Base-by-base conservation (phyloP, 2,113 vertebrate genomes). In the Pholis gunnellus region DNA sequence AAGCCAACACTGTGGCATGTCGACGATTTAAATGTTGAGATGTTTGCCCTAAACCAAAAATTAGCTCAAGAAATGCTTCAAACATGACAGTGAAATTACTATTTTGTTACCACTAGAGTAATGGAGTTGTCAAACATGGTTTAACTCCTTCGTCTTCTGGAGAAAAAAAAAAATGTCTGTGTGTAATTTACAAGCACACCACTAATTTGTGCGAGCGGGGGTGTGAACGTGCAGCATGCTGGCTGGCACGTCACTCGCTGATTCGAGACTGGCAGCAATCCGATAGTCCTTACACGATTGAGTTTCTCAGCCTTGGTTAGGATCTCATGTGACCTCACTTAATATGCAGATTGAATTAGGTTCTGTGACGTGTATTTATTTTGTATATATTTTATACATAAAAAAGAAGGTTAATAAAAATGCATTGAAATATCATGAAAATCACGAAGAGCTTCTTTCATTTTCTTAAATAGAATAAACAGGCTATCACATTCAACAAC, bases 101-200 rank as follows among this genome's bases (percentile, higher is more conserved):
- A 17, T 83, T 88, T 79, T 72, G 73, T 89, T 88, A 89, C 83
- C 82, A 80, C 59, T 84, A 63, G 66, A 48, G 81, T 89, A 88
- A 87, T 82, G 72, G 46, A 78, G 61, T 61, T 87, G 87, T 90
- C 89, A 88, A 87, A 89, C 75, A 76, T 73, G 63, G 70, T 91
- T 90, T 84, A 85, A 85, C 74, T 81, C 79, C 44, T 76, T 85
- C n/a, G 25, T 66, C 44, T 56, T 64, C 15, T 20, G 15, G 9
- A 25, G 36, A 31, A 64, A 74, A 74, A 68, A 59, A 71, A 78
- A 67, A 42, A 14, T 31, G 38, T 48, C 46, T 42, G 76, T 4
- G 56, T 80, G 68, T 85, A 66, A 88, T 85, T 89, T 87, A 87
- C 18, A 2, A 86, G 75, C 72, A 11, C 56, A 34, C 73, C 66